phyloP scores from a whole-genome alignment of 2,888 invertebrate species.

The Anorthoa munda region DNA sequence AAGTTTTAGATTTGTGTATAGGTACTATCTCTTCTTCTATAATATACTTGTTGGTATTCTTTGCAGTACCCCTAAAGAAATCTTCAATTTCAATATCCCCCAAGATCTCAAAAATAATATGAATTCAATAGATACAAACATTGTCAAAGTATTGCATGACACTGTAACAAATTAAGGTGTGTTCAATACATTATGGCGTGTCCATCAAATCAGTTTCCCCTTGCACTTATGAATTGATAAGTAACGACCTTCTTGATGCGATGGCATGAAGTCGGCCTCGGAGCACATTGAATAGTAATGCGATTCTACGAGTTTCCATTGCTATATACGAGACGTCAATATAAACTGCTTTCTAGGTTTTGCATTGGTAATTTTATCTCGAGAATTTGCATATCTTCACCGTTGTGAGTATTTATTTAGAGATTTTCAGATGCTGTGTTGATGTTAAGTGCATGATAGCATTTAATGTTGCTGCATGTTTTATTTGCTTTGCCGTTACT shows the following conservation, averaged over 20 bases:
- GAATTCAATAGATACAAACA: too few species aligned
- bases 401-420: constrained; percentile 24
- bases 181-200: constrained; percentile 23
- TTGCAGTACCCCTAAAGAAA: neutral
- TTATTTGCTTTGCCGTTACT: constrained; percentile 32
- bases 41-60: neutral
- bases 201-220: constrained; percentile 58
- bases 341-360: constrained; percentile 51
- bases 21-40: neutral
- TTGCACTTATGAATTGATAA: constrained; percentile 71
- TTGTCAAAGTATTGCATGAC: constrained; percentile 1
- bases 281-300: constrained; percentile 75
- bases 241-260: constrained; percentile 74
- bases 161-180: neutral
- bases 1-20: neutral
- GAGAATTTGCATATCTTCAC: constrained; percentile 43
- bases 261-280: constrained; percentile 72
- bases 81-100: too few species aligned
- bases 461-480: constrained; percentile 21
- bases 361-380: constrained; percentile 56
- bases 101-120: neutral
- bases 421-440: constrained; percentile 18
- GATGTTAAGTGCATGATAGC: constrained; percentile 24
- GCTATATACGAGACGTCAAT: constrained; percentile 64
- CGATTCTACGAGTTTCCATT: constrained; percentile 70